A percentile compares a stretch with the other conserved stretches of the same genome.
These are phyloP conservation scores for Rhinogobius similis DNA, from an alignment of 2,113 vertebrate genomes.

Conservation along the genomic window DNA sequence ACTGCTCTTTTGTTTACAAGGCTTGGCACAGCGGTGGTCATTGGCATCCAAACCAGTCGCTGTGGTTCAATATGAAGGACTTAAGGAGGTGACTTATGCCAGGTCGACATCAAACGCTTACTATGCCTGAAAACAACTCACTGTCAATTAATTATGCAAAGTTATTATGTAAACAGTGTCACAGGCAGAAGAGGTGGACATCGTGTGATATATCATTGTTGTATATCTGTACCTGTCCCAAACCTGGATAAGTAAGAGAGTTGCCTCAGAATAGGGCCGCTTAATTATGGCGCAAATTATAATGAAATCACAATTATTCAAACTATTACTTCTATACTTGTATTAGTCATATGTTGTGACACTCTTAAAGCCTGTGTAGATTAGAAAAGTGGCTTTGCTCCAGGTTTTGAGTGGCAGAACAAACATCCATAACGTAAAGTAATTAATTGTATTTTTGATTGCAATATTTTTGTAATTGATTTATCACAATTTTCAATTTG, in stretches of 20 bases:
- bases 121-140: slow-evolving; percentile 48
- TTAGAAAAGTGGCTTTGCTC: no score
- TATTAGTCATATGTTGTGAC: no score
- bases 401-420: no score
- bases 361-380: no score
- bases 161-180: background rate
- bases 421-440: no score
- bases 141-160: slow-evolving; percentile 37
- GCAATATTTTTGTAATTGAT: no score
- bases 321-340: no score
- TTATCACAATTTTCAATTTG: no score
- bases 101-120: slow-evolving; percentile 47
- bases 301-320: no score
- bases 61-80: slow-evolving; percentile 49
- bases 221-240: background rate
- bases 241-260: background rate
- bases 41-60: slow-evolving; percentile 50
- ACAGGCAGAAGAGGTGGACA: background rate
- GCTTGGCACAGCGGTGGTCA: slow-evolving; percentile 44
- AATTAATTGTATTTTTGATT: no score
- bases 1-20: slow-evolving; percentile 70
- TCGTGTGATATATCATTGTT: background rate
- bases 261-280: background rate
- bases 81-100: slow-evolving; percentile 65
- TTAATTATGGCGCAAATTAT: no score